These are phyloP conservation scores for Axea sp. DNA, from an alignment of 2,888 invertebrate species.

Conservation along the genomic window DNA sequence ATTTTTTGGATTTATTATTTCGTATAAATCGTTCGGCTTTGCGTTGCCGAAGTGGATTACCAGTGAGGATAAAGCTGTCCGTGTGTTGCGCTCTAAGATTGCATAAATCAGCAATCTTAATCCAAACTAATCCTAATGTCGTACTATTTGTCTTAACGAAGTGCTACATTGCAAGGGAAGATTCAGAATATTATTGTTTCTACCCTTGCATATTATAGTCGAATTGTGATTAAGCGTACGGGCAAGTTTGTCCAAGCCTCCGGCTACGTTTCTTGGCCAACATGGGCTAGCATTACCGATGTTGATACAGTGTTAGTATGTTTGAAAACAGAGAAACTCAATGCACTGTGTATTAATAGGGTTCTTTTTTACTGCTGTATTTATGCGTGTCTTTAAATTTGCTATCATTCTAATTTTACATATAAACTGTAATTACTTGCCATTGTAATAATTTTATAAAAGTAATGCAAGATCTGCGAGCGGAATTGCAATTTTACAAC, in stretches of 20 bases:
- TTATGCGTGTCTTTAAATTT: too few relatives aligned
- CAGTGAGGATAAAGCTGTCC: constrained; percentile 22
- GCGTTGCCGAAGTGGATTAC: constrained; percentile 39
- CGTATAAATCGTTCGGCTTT: constrained; percentile 34
- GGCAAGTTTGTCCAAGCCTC: constrained; percentile 73
- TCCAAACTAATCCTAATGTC: constrained; percentile 76
- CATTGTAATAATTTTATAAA: too few relatives aligned
- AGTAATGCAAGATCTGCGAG: too few relatives aligned
- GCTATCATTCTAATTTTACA: too few relatives aligned
- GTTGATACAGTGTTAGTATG: constrained; percentile 21
- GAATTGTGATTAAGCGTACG: constrained; percentile 75
- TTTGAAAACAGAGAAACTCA: too few relatives aligned
- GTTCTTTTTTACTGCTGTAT: too few relatives aligned
- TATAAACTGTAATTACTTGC: too few relatives aligned
- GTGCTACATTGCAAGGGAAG: constrained; percentile 63
- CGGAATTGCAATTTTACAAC: too few relatives aligned
- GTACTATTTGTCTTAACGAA: constrained; percentile 75
- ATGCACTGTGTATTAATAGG: too few relatives aligned
- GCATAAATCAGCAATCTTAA: constrained; percentile 75
- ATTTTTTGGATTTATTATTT: constrained; percentile 44
- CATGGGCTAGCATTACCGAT: constrained; percentile 15
- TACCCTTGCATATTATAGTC: constrained; percentile 77
- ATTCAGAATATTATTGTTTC: constrained; percentile 75
- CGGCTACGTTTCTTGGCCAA: constrained; percentile 68
- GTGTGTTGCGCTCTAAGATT: constrained; percentile 54